Evolutionary conservation across 2,113 vertebrate genomes (phyloP), one percentile per base, ranked within the genome.

Genomic region (Paracanthobrama guichenoti): DNA sequence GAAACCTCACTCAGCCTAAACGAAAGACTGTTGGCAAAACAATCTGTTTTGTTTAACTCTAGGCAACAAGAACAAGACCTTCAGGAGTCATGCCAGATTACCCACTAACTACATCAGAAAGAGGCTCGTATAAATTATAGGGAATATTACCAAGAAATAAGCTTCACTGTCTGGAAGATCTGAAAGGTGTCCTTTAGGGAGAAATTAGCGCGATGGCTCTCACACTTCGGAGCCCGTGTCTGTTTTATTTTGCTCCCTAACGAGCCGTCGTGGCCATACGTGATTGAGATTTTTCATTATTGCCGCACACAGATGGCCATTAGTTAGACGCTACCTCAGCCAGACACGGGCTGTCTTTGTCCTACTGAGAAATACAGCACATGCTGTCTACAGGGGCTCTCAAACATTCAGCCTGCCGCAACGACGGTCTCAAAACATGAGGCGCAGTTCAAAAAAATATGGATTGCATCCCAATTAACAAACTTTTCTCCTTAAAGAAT

Each of bases 251-350:
- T 87, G 83, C 83, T 84, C 75, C 79, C 83, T 89, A 87, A 89
- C 69, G 84, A 89, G 86, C 66, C 86, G 24, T 74, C 80, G 66
- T 87, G 76, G 82, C 86, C 82, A 89, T 86, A 87, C 82, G 86
- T 83, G 85, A 86, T 87, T 67, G 82, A 88, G 86, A 89, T 89
- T 89, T 86, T 89, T 88, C 85, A 86, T 89, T 88, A 89, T 87
- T 88, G 86, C 67, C 31, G 67, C 88, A 89, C 86, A 89, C 88
- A 89, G 88, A 89, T 89, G 88, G 88, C 82, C 84, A 86, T 86
- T 87, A 87, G 81, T 89, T 89, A 87, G 82, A 83, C 62, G 72
- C 79, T 83, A 80, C 83, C 85, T 84, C 86, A 79, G 85, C 85
- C 86, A 86, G 86, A 87, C 86, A 86, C 66, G 69, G 67, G 55